A percentile compares a stretch with the other conserved stretches of the same genome.
These are phyloP conservation scores for Bombus cullumanus DNA, from an alignment of 1,140 invertebrate species.

Conservation along the genomic window DNA sequence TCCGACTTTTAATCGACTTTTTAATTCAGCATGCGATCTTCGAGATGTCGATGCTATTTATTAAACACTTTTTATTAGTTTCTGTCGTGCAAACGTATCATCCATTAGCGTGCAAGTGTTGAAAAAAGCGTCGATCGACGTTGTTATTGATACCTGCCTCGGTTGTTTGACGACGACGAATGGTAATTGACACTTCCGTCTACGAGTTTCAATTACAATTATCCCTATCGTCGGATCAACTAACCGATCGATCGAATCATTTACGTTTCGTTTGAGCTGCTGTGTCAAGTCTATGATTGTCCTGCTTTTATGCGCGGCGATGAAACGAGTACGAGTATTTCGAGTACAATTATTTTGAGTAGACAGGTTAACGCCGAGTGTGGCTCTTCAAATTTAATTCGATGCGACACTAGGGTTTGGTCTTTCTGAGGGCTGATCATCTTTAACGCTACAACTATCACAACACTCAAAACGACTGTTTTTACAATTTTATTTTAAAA, in stretches of 20 bases:
- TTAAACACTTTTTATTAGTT: background rate
- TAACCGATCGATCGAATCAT: background rate
- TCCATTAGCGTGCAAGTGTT: background rate
- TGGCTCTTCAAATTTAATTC: too few species aligned
- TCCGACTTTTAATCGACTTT: background rate
- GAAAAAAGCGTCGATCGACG: background rate
- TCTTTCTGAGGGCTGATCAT: too few species aligned
- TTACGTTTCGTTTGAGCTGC: background rate
- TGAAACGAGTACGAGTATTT: too few species aligned
- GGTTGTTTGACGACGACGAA: background rate
- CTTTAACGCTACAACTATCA: too few species aligned
- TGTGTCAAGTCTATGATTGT: background rate
- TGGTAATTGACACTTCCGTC: slow-evolving; percentile 11
- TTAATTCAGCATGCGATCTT: background rate
- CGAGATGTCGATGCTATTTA: background rate
- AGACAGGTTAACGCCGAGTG: too few species aligned
- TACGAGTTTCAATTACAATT: slow-evolving; percentile 2
- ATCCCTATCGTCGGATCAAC: background rate
- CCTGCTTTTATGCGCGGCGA: background rate
- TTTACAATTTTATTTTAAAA: too few species aligned
- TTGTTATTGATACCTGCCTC: background rate
- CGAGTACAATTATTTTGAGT: too few species aligned
- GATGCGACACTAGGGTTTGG: too few species aligned
- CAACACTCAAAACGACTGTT: too few species aligned
- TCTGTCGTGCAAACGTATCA: background rate